Evolutionary conservation across 2,888 invertebrate genomes (phyloP).

Genomic region (Mayetiola destructor): DNA sequence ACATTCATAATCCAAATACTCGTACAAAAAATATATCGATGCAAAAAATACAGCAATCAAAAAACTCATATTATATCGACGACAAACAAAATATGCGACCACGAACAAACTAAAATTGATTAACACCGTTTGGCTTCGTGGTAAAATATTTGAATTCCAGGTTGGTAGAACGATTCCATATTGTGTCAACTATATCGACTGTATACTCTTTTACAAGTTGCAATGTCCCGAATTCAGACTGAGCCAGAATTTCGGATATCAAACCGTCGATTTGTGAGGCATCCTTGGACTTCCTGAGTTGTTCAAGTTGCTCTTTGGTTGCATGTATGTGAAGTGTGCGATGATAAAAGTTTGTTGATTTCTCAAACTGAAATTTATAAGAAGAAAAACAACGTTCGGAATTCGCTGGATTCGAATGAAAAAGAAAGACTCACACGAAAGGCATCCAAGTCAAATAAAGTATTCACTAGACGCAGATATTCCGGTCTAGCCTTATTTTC

Average conservation of each 20-base stretch:
- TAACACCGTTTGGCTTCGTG: background rate
- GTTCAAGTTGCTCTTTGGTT: background rate
- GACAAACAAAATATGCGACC: background rate
- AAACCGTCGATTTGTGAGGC: background rate
- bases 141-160: background rate
- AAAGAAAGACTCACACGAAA: background rate
- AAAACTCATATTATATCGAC: background rate
- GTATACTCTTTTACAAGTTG: background rate
- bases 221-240: background rate
- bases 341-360: background rate
- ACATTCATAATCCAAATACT: background rate
- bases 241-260: background rate
- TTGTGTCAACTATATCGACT: background rate
- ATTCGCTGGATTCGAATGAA: background rate
- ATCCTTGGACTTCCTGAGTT: background rate
- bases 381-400: background rate
- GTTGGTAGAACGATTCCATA: background rate
- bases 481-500: background rate
- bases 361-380: conserved; percentile 5
- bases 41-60: background rate
- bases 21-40: background rate
- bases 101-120: background rate
- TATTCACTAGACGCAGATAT: background rate
- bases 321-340: background rate
- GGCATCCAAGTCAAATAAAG: background rate